These are phyloP conservation scores for Griposia aprilina DNA, from an alignment of 2,888 invertebrate species.

Conservation along the genomic window DNA sequence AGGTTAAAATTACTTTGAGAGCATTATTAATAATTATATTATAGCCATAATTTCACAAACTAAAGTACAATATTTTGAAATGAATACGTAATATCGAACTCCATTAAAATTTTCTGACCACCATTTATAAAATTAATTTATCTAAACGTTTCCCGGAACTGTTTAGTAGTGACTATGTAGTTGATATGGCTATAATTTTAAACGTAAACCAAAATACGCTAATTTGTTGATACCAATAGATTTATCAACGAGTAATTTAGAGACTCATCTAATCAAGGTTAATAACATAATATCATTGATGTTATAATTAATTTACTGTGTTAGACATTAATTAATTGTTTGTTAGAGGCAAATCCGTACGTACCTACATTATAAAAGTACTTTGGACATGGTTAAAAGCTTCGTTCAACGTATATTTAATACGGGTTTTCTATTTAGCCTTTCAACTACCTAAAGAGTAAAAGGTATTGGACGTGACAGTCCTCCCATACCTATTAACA, in stretches of 20 bases:
- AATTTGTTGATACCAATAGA: constrained; percentile 32
- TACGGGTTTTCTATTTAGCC: no score
- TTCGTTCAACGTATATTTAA: not conserved
- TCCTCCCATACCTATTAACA: no score
- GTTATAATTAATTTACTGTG: constrained; percentile 16
- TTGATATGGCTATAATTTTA: not conserved
- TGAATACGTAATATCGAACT: constrained; percentile 2
- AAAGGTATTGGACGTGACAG: not conserved
- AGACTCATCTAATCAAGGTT: constrained; percentile 32
- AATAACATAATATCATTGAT: constrained; percentile 21
- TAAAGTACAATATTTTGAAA: not conserved
- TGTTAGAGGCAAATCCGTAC: not conserved
- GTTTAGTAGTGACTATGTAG: not conserved
- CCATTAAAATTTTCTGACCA: not conserved
- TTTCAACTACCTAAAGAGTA: not conserved
- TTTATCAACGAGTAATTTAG: constrained; percentile 30
- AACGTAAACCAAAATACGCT: constrained; percentile 19
- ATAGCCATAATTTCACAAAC: not conserved
- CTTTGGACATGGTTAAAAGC: not conserved
- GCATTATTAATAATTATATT: not conserved
- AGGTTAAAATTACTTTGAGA: not conserved
- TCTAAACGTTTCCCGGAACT: constrained; percentile 1
- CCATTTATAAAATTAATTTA: constrained; percentile 4
- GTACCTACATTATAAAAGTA: not conserved
- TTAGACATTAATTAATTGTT: constrained; percentile 23